These are phyloP conservation scores for Apostichopus japonicus DNA, from an alignment of 35 echinoderm and acorn worm genomes.

Conservation along the genomic window DNA sequence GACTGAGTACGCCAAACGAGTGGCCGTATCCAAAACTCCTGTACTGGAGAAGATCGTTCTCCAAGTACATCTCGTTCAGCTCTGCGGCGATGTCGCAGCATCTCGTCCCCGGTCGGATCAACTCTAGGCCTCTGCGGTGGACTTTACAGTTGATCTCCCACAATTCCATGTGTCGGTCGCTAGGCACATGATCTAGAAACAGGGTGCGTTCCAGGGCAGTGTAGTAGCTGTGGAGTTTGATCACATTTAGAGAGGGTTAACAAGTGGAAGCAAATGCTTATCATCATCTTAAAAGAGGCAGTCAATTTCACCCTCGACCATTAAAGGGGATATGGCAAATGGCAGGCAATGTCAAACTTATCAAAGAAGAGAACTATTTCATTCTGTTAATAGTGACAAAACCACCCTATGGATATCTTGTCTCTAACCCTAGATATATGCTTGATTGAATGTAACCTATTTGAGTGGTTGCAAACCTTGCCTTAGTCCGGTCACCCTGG, in stretches of 20 bases:
- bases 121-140: slow-evolving; percentile 70
- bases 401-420: too few relatives aligned
- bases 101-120: slow-evolving; percentile 81
- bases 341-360: too few relatives aligned
- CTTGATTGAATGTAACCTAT: too few relatives aligned
- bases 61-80: slow-evolving; percentile 78
- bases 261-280: too few relatives aligned
- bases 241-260: too few relatives aligned
- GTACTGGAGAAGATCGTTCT: slow-evolving; percentile 76
- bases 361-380: too few relatives aligned
- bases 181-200: slow-evolving; percentile 81
- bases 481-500: neutral
- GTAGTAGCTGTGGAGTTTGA: slow-evolving; percentile 71
- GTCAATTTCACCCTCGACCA: too few relatives aligned
- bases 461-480: neutral
- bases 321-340: too few relatives aligned
- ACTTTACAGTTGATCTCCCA: slow-evolving; percentile 97
- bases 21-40: slow-evolving; percentile 96
- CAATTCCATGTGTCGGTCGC: slow-evolving; percentile 70
- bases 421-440: too few relatives aligned
- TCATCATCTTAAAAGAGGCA: too few relatives aligned
- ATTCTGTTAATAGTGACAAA: too few relatives aligned
- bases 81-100: slow-evolving; percentile 85
- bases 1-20: slow-evolving; percentile 84
- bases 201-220: slow-evolving; percentile 82